Conservation (phyloP, 1,140 invertebrate genomes). For the Amyelois transitella region DNA sequence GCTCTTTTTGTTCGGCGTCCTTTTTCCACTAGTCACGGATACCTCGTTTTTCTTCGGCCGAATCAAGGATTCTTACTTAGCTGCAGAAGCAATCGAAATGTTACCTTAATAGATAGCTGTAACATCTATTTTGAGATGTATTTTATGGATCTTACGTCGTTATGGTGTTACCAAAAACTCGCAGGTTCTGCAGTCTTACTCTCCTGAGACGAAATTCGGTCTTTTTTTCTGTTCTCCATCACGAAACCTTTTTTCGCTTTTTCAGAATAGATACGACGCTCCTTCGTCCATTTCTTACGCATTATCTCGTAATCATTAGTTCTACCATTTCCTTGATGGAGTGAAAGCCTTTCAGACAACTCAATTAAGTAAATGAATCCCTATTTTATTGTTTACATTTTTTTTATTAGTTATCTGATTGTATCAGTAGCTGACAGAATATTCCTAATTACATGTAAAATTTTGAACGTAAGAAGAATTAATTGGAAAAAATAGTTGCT, state of each 20-base stretch:
- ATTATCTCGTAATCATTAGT: constrained; percentile 66
- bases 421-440: too few relatives aligned
- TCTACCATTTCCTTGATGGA: constrained; percentile 45
- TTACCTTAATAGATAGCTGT: constrained; percentile 6
- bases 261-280: constrained; percentile 60
- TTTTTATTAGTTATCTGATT: too few relatives aligned
- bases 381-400: constrained; percentile 2
- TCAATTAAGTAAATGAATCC: constrained; percentile 36
- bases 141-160: constrained; percentile 21
- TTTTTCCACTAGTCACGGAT: constrained; percentile 61
- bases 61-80: constrained; percentile 11
- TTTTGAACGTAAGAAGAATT: too few relatives aligned
- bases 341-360: constrained; percentile 41
- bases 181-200: constrained; percentile 69
- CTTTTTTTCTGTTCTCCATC: constrained; percentile 65
- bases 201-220: constrained; percentile 68
- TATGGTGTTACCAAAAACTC: constrained; percentile 24
- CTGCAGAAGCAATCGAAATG: constrained; percentile 9
- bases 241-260: constrained; percentile 67
- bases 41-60: constrained; percentile 40
- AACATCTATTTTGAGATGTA: constrained; percentile 19
- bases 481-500: too few relatives aligned
- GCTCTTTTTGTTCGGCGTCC: constrained; percentile 43
- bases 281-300: constrained; percentile 62
- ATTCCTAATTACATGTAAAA: too few relatives aligned